phyloP scores from a whole-genome alignment of 2,888 invertebrate species.

The Nudaria mundana region DNA sequence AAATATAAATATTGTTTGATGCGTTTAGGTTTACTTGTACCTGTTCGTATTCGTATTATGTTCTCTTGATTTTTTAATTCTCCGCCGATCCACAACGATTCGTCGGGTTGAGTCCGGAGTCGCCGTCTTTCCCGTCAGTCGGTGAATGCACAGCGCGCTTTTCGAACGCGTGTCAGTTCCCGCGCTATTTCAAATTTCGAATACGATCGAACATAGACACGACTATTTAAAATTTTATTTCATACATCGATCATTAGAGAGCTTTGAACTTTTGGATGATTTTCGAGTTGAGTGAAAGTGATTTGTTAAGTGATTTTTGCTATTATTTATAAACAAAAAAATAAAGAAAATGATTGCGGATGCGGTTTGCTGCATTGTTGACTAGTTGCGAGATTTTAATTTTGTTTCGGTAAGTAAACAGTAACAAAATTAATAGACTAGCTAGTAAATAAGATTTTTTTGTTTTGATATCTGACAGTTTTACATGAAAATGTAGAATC shows the following conservation, averaged over 20 bases:
- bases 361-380: constrained; percentile 24
- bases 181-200: constrained; percentile 42
- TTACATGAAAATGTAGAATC: too few species aligned
- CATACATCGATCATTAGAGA: constrained; percentile 16
- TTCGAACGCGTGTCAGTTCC: constrained; percentile 41
- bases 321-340: constrained; percentile 9
- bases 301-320: constrained; percentile 30
- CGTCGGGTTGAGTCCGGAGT: constrained; percentile 21
- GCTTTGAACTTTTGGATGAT: constrained; percentile 17
- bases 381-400: constrained; percentile 19
- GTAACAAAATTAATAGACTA: too few species aligned
- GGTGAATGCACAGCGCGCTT: constrained; percentile 44
- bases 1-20: too few species aligned
- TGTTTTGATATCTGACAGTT: too few species aligned
- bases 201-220: constrained; percentile 48
- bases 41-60: constrained; percentile 33
- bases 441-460: too few species aligned
- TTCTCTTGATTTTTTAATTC: constrained; percentile 45
- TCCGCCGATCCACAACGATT: constrained; percentile 12
- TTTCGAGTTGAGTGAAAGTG: constrained; percentile 25
- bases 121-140: constrained; percentile 39
- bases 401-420: constrained; percentile 28
- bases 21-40: too few species aligned
- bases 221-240: constrained; percentile 28
- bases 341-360: constrained; percentile 26